phyloP scores from a whole-genome alignment of 2,113 vertebrate species.

The Pedionomus torquatus region DNA sequence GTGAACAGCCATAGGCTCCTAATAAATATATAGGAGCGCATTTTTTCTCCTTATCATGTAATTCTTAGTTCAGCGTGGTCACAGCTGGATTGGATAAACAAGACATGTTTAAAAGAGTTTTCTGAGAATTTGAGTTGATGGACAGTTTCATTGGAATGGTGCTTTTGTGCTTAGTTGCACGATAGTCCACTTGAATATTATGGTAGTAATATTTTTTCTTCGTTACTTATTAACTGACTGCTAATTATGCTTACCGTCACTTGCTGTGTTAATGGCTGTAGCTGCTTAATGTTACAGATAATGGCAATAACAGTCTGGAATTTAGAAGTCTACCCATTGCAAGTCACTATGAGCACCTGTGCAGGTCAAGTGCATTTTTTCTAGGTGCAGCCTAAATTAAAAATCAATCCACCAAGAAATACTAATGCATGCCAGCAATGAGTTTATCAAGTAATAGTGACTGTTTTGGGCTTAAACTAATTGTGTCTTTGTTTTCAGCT shows the following conservation, averaged over 20 bases:
- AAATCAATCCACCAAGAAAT: not conserved
- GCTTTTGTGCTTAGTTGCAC: not conserved
- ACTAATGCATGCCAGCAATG: not conserved
- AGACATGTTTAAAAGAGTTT: not conserved
- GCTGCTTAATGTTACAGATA: not conserved
- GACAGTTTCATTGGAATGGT: not conserved
- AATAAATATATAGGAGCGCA: not conserved
- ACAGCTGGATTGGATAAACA: not conserved
- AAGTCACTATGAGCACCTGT: not conserved
- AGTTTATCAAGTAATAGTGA: not conserved
- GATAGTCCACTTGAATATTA: not conserved
- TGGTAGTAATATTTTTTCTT: not conserved
- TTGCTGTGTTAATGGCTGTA: not conserved
- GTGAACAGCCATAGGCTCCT: not conserved
- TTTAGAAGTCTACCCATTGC: not conserved
- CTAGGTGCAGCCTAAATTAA: not conserved
- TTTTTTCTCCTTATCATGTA: not conserved
- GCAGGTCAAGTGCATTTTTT: not conserved
- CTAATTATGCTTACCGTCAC: not conserved
- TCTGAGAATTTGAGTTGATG: not conserved
- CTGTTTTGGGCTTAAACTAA: not conserved
- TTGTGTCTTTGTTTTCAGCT: conserved; percentile 77
- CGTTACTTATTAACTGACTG: not conserved
- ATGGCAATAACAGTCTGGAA: not conserved
- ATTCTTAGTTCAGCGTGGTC: not conserved